Conservation (phyloP, 2,113 vertebrate genomes). For the Mastomys coucha region DNA sequence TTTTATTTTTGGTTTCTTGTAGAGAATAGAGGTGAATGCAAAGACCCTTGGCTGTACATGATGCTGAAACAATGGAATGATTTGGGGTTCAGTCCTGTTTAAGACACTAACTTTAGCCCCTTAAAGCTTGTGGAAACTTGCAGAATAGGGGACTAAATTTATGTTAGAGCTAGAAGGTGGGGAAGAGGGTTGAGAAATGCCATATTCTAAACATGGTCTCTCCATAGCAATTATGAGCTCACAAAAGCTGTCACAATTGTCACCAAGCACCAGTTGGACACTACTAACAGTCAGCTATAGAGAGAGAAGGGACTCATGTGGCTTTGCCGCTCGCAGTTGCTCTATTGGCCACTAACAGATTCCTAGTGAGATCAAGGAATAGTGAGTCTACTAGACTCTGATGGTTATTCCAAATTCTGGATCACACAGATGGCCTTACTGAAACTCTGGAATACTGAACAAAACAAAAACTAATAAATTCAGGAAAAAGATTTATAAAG, state of each 20-base stretch:
- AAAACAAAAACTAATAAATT: neutral
- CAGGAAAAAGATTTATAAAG: too few relatives aligned
- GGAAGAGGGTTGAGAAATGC: neutral
- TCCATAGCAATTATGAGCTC: neutral
- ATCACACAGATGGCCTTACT: neutral
- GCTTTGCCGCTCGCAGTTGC: neutral
- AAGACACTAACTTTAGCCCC: neutral
- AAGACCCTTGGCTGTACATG: neutral
- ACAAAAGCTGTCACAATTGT: neutral
- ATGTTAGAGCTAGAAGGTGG: neutral
- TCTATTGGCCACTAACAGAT: neutral
- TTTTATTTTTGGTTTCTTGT: neutral
- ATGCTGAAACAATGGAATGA: neutral
- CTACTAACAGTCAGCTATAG: too few relatives aligned
- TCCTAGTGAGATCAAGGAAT: neutral
- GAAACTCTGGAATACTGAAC: neutral
- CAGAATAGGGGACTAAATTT: neutral
- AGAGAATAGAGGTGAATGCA: neutral
- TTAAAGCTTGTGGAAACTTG: neutral
- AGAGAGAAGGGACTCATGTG: too few relatives aligned
- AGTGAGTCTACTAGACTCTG: neutral
- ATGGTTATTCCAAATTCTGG: neutral
- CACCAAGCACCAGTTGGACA: neutral
- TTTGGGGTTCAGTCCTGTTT: neutral
- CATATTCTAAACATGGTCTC: neutral